Conservation (phyloP, 2,113 vertebrate genomes). For the Tringa solitaria region DNA sequence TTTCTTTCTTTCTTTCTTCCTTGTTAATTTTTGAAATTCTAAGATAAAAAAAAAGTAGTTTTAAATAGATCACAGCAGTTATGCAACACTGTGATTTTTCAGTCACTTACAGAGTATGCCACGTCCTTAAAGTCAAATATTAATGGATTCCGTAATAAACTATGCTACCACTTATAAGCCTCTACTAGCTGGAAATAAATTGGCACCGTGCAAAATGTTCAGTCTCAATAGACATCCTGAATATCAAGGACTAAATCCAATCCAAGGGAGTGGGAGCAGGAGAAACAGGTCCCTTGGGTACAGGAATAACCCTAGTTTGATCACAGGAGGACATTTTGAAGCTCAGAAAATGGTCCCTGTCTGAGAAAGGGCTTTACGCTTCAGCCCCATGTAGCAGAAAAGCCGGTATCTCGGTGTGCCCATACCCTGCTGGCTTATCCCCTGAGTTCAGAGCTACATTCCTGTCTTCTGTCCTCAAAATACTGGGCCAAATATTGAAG, state of each 20-base stretch:
- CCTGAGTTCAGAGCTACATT: background rate
- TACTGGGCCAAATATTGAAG: background rate
- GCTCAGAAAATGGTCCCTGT: background rate
- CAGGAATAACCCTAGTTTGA: background rate
- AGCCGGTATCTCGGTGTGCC: background rate
- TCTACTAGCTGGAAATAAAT: conserved; percentile 28
- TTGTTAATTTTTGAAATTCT: conserved; percentile 2
- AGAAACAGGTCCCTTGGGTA: background rate
- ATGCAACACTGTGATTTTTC: conserved; percentile 14
- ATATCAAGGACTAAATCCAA: background rate
- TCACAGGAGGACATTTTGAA: background rate
- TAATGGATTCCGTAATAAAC: conserved; percentile 10
- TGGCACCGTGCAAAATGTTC: background rate
- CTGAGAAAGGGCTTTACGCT: fast-evolving
- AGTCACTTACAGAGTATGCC: background rate
- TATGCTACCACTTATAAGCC: background rate
- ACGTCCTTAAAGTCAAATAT: conserved; percentile 35
- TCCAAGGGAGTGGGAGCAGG: background rate
- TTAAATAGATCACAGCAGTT: conserved; percentile 26
- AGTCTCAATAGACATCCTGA: background rate
- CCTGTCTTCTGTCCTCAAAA: background rate
- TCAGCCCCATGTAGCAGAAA: fast-evolving
- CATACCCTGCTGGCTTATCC: background rate
- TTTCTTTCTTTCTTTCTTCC: background rate
- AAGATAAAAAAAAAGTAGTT: background rate